phyloP scores from a whole-genome alignment of 2,888 invertebrate species.

The Torymus auratus region DNA sequence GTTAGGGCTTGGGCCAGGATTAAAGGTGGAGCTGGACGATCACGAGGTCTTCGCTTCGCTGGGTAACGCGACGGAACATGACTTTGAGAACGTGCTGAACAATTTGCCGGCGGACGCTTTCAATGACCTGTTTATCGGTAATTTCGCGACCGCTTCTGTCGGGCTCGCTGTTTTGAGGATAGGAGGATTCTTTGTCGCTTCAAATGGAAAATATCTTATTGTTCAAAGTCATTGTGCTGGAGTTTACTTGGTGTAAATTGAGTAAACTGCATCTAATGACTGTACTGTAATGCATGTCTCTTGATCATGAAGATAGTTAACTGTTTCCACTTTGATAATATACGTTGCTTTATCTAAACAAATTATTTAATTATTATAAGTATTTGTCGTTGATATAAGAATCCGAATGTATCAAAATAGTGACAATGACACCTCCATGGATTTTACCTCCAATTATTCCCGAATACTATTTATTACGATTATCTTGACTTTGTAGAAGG shows the following conservation, averaged over 20 bases:
- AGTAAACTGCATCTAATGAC: no score
- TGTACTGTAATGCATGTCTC: no score
- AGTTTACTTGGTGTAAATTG: no score
- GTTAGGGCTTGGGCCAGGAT: constrained; percentile 69
- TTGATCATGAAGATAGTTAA: no score
- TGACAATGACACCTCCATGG: neutral
- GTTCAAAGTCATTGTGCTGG: neutral
- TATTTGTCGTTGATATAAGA: no score
- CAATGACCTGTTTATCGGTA: constrained; percentile 88
- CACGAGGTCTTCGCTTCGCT: constrained; percentile 75
- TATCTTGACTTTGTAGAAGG: constrained; percentile 77
- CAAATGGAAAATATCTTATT: neutral
- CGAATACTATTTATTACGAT: constrained; percentile 30
- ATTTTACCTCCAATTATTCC: neutral
- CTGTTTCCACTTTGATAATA: no score
- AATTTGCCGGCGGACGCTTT: constrained; percentile 89
- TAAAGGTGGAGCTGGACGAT: constrained; percentile 74
- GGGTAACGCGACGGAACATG: constrained; percentile 81
- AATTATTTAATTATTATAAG: no score
- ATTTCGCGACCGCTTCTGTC: constrained; percentile 58
- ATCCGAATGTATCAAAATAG: constrained; percentile 8
- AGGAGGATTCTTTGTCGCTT: neutral
- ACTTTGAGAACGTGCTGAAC: constrained; percentile 87
- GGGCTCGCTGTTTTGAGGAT: constrained; percentile 12
- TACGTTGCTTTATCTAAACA: no score